Base-by-base conservation (phyloP, 2,113 vertebrate genomes). In the Phycodurus eques region DNA sequence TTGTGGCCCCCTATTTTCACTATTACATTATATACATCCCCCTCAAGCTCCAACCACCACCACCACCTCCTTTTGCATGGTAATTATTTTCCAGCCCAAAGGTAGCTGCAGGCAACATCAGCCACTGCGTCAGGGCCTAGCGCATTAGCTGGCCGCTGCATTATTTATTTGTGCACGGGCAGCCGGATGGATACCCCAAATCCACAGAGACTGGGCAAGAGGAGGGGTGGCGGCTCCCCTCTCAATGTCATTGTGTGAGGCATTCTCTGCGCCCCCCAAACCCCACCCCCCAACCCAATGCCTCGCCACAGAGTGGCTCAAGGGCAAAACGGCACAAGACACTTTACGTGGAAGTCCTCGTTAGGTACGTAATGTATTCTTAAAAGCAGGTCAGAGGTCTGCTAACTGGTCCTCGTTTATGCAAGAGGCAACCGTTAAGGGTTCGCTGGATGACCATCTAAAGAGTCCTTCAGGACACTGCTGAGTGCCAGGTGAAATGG, bases 31-130 rank as follows among this genome's bases (percentile, higher is more conserved):
- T 90, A 83, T 89, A 88, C 82, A 80, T 86, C 81, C 78, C 71
- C 83, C 79, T 80, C 80, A 73, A 19, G 77, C 82, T 73, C 31
- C 59, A 19, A 61, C 35, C 59, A 35, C 59, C 27, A 35, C 59
- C 27, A 47, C 63, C 14, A 43, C 86, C 79, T 76, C 84, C 76
- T 88, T 90, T 89, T 92, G 90, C 92, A 92, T 93, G 87, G 89
- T 93, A 92, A 93, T 93, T 93, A 93, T 93, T 92, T 93, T 90
- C 90, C 90, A 90, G 91, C 92, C 92, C 91, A 92, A 92, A 93
- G 92, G 91, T 91, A 89, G 92, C 92, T 93, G 89, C 90, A 89
- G 92, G 92, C 92, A 89, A 92, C 90, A 80, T 89, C 92, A 91
- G 85, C 83, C 88, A 88, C 86, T 80, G 89, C 83, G 79, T 91